Evolutionary conservation across 1,140 invertebrate species (phyloP), one percentile per base, ranked within the genome.

Genomic region (Argopecten irradians): DNA sequence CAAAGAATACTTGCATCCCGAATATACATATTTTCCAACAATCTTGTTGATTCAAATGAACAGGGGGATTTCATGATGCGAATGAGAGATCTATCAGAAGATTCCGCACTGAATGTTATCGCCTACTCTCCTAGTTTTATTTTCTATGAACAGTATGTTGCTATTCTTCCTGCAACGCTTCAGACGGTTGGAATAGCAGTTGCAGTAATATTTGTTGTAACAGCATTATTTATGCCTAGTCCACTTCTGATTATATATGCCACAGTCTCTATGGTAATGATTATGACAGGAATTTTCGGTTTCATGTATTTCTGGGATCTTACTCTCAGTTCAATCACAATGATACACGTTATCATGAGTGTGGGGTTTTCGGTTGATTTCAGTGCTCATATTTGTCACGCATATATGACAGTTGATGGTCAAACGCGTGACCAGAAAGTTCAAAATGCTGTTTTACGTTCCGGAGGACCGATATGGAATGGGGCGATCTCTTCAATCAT

Each of bases 291-390:
- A 22, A 98, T 99, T 0, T 97, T 99, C 2, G 99, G 99, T 0
- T 99, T 99, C 95, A 99, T 99, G 98, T 97, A 98, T 0, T 96
- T 99, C 0, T 99, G 99, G 98, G 97, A 97, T 90, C 98, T 99
- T 0, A 99, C 98, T 93, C 96, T 99, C 41, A 99, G 99, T 95
- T 98, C 98, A 3, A 99, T 99, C 92, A 99, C 98, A 0, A 99
- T 99, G 98, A 99, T 99, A 71, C 99, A 99, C 93, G 96, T 99
- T 0, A 99, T 99, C 83, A 99, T 99, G 98, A 99, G 98, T 93
- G 99, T 99, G 36, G 99, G 99, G 55, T 99, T 99, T 95, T 99
- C 98, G 2, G 98, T 99, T 0, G 99, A 99, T 93, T 99, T 99
- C 94, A 98, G 98, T 0, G 98, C 98, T 7, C 99, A 99, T 93